Evolutionary conservation across 64 coral and sea anemone genomes (phyloP).

Genomic region (Hydrozoanthus tunicans): DNA sequence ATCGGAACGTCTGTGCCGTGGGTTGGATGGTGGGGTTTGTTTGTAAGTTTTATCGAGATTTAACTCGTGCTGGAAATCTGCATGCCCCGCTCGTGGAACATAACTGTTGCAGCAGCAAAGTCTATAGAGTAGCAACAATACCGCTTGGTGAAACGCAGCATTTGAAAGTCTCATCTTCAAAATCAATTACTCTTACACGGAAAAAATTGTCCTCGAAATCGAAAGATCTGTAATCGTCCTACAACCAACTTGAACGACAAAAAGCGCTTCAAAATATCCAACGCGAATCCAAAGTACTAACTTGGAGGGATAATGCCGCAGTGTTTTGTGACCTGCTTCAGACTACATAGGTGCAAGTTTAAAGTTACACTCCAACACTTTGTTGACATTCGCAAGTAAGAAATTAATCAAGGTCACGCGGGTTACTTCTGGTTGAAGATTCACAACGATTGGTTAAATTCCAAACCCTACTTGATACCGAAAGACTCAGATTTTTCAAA

Average conservation of each 20-base stretch:
- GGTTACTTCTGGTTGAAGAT: not conserved
- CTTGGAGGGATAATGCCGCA: not conserved
- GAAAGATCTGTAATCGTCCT: not conserved
- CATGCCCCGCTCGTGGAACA: not conserved
- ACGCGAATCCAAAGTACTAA: not conserved
- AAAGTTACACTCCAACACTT: conserved; percentile 22
- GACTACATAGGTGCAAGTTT: not conserved
- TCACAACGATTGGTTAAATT: conserved; percentile 27
- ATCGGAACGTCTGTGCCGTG: conserved; percentile 1
- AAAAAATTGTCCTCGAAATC: not conserved
- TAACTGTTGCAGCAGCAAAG: not conserved
- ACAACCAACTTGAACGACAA: not conserved
- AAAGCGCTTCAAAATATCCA: not conserved
- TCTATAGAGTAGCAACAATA: not conserved
- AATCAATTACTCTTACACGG: too few species aligned
- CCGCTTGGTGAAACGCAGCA: conserved; percentile 1
- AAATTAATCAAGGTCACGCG: conserved; percentile 54
- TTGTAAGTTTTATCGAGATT: not conserved
- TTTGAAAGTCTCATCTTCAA: conserved; percentile 9
- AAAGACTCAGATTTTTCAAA: not conserved
- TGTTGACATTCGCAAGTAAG: conserved; percentile 47
- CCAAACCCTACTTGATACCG: conserved; percentile 10
- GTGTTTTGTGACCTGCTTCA: not conserved
- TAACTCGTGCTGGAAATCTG: not conserved
- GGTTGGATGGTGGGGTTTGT: not conserved